Percentiles rank a stretch among this genome's conserved stretches.
phyloP scores from a whole-genome alignment of 2,888 invertebrate species.

The Limnephilus auricula region DNA sequence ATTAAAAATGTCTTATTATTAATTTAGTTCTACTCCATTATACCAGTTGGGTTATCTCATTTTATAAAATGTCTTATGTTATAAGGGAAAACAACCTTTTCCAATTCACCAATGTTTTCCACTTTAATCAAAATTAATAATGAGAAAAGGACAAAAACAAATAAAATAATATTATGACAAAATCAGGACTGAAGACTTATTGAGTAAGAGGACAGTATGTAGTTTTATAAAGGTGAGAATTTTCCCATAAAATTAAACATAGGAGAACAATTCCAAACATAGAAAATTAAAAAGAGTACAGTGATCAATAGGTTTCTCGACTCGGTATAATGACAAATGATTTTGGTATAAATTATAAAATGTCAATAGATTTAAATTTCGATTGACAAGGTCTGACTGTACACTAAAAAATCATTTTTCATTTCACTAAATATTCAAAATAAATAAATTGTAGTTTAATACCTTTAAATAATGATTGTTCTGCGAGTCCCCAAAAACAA shows the following conservation, averaged over 20 bases:
- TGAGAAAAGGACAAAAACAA: not conserved
- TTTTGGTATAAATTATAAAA: not conserved
- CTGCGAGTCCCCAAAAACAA: not conserved
- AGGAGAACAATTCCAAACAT: not conserved
- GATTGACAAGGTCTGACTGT: not conserved
- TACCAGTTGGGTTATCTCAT: not conserved
- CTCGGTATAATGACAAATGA: not conserved
- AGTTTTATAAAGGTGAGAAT: not conserved
- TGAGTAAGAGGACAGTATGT: not conserved
- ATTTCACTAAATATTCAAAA: not conserved
- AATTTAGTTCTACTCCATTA: slow-evolving; percentile 2
- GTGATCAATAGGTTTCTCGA: not conserved
- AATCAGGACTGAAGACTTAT: not conserved
- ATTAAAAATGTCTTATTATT: not conserved
- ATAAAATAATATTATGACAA: not conserved
- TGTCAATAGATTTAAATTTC: not conserved
- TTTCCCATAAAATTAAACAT: not conserved
- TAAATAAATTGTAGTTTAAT: not conserved
- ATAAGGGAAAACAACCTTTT: not conserved
- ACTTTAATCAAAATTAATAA: not conserved
- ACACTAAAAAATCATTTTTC: not conserved
- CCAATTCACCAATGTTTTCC: not conserved
- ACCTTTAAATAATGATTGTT: not conserved
- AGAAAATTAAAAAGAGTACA: not conserved
- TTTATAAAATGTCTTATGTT: not conserved